Conservation (phyloP, 2,113 vertebrate species). For the Campylomormyrus numenius region DNA sequence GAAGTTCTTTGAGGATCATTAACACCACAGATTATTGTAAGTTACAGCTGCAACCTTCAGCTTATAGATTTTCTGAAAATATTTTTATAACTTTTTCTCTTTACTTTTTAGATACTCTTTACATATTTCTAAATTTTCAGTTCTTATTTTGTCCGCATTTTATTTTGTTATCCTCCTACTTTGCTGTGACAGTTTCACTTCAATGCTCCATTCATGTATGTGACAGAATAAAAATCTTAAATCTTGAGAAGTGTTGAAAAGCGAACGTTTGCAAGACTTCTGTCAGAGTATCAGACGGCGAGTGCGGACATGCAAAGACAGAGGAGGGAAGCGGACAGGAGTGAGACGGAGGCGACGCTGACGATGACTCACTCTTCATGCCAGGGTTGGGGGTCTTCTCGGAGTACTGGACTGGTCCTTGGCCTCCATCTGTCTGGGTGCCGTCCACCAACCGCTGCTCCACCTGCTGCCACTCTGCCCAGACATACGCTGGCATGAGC, state of each 20-base stretch:
- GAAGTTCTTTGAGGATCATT: not conserved
- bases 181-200: not conserved
- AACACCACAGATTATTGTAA: not conserved
- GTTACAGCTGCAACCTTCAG: not conserved
- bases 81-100: not conserved
- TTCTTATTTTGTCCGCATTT: not conserved
- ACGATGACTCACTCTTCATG: constrained; percentile 70
- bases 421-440: constrained; percentile 44
- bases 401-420: constrained; percentile 66
- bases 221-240: not conserved
- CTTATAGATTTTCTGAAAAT: not conserved
- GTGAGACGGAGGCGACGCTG: not conserved
- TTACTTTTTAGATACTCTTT: too few relatives aligned
- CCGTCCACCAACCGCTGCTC: constrained; percentile 68
- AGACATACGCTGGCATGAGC: not conserved
- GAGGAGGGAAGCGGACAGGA: not conserved
- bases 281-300: not conserved
- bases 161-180: not conserved
- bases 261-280: not conserved
- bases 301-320: not conserved
- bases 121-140: not conserved
- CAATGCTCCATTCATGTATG: not conserved
- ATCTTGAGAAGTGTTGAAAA: not conserved
- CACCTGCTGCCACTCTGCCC: constrained; percentile 81
- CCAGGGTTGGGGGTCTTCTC: constrained; percentile 62